phyloP scores from a whole-genome alignment of 2,113 vertebrate species.

The Azemiops feae region DNA sequence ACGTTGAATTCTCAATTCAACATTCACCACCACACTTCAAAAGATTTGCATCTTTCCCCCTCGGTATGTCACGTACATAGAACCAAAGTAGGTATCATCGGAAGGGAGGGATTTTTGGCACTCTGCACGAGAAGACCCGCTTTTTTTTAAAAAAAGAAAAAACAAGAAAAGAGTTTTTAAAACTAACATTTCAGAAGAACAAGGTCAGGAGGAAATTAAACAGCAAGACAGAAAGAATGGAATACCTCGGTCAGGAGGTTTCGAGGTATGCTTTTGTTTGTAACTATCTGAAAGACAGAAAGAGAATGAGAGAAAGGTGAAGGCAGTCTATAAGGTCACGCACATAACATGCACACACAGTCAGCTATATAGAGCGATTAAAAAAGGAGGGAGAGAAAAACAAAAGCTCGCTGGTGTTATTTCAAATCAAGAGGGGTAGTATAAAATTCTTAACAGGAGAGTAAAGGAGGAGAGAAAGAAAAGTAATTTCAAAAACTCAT shows the following conservation, averaged over 20 bases:
- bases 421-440: background rate
- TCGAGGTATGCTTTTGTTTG: constrained; percentile 98
- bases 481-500: background rate
- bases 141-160: background rate
- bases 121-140: background rate
- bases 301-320: constrained; percentile 74
- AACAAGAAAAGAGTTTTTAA: constrained; percentile 17
- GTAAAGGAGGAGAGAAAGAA: constrained; percentile 46
- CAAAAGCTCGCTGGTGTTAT: background rate
- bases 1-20: background rate
- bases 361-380: constrained; percentile 9
- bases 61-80: background rate
- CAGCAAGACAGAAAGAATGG: constrained; percentile 73
- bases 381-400: constrained; percentile 37
- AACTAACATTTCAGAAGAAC: constrained; percentile 51
- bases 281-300: constrained; percentile 96
- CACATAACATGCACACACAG: constrained; percentile 23
- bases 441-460: constrained; percentile 38
- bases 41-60: background rate
- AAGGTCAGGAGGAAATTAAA: constrained; percentile 58
- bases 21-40: background rate
- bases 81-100: background rate
- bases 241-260: constrained; percentile 96
- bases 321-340: constrained; percentile 38
- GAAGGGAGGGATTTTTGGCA: background rate